phyloP scores from a whole-genome alignment of 2,888 invertebrate genomes.

The Leucophenga maculata region DNA sequence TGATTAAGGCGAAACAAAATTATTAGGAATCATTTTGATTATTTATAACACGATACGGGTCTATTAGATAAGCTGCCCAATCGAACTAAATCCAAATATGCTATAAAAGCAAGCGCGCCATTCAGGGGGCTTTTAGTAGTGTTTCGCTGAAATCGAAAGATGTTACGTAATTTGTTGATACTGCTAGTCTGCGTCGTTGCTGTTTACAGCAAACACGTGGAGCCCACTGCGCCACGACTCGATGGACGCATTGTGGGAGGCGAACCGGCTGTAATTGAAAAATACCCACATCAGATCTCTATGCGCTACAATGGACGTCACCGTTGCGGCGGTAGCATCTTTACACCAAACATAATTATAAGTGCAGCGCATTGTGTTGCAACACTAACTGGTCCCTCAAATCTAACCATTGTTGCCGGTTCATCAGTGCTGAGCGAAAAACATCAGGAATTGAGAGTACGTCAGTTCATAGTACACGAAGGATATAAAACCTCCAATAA shows the following conservation, averaged over 20 bases:
- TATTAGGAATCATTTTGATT: background rate
- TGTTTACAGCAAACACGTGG: background rate
- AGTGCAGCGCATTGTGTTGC: constrained; percentile 63
- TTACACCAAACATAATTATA: constrained; percentile 45
- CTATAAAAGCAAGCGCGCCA: background rate
- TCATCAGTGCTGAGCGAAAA: constrained; percentile 44
- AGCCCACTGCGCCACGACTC: constrained; percentile 41
- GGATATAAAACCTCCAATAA: constrained; percentile 74
- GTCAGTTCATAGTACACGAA: constrained; percentile 74
- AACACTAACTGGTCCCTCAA: constrained; percentile 29
- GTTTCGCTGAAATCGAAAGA: constrained; percentile 22
- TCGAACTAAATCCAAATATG: background rate
- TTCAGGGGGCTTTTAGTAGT: no score
- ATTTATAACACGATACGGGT: background rate
- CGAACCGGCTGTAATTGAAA: constrained; percentile 43
- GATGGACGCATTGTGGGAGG: constrained; percentile 66
- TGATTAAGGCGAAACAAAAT: background rate
- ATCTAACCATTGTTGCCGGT: constrained; percentile 58
- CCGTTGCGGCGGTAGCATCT: constrained; percentile 63
- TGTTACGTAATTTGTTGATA: constrained; percentile 48
- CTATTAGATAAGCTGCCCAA: background rate
- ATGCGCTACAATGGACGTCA: constrained; percentile 59
- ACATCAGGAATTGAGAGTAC: constrained; percentile 71
- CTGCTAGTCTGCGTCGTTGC: background rate
- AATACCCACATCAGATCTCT: constrained; percentile 62